Evolutionary conservation across 2,113 vertebrate genomes (phyloP).

Genomic region (Coptodon rendalli): DNA sequence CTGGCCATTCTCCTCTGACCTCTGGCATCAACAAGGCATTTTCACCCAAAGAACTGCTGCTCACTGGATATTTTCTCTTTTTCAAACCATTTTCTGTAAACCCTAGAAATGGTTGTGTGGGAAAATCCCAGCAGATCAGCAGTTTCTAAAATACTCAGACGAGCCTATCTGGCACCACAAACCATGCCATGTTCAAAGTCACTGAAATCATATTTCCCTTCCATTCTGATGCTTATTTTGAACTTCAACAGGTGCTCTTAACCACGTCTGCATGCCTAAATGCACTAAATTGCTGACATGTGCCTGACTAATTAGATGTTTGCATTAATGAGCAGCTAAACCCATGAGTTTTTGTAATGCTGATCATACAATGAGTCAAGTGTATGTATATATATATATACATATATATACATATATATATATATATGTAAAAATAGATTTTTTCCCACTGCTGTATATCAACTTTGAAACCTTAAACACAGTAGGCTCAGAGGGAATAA

Average conservation of each 20-base stretch:
- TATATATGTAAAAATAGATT: fast-evolving
- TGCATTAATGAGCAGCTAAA: not conserved
- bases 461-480: not conserved
- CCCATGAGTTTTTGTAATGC: not conserved
- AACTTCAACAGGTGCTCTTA: not conserved
- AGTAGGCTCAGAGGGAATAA: not conserved
- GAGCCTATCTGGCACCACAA: not conserved
- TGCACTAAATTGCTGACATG: not conserved
- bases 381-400: too few relatives aligned
- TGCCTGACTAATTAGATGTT: not conserved
- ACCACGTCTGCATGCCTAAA: not conserved
- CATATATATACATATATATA: fast-evolving
- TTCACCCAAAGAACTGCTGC: not conserved
- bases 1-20: not conserved
- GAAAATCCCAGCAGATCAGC: not conserved
- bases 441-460: not conserved
- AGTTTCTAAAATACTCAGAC: not conserved
- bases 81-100: not conserved
- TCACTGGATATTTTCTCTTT: not conserved
- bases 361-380: not conserved
- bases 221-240: not conserved
- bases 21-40: not conserved
- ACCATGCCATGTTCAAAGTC: not conserved
- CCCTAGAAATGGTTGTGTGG: not conserved
- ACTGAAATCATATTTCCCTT: not conserved